Conservation (phyloP, 2,113 vertebrate genomes). For the Myrmecobius fasciatus region DNA sequence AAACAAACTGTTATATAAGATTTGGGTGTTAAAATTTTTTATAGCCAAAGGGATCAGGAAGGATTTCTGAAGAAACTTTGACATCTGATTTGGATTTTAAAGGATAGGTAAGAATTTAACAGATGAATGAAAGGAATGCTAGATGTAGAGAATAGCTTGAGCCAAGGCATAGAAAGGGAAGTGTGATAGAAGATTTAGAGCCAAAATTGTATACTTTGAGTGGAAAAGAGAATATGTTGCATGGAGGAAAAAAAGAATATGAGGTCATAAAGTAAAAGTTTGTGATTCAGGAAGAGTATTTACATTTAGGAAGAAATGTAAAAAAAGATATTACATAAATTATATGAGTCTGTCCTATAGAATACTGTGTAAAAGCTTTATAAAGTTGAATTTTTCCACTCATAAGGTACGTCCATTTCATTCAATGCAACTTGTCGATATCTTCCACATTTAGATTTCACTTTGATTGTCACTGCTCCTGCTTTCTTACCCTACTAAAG, state of each 20-base stretch:
- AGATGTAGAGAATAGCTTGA: neutral
- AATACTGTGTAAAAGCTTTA: slow-evolving; percentile 27
- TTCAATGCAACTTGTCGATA: neutral
- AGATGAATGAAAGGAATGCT: neutral
- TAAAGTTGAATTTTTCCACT: slow-evolving; percentile 25
- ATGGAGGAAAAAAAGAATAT: neutral
- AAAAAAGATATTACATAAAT: neutral
- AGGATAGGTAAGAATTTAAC: neutral
- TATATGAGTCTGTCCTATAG: neutral
- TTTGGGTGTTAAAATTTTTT: neutral
- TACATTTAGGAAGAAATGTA: neutral
- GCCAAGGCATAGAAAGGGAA: neutral
- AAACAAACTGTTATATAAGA: neutral
- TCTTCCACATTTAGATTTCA: neutral
- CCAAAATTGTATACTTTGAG: neutral
- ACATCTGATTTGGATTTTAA: neutral
- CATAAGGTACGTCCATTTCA: slow-evolving; percentile 9
- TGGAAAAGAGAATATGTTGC: neutral
- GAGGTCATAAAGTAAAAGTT: slow-evolving; percentile 27
- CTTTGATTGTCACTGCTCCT: neutral
- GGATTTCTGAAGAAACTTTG: neutral
- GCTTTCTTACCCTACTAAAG: neutral
- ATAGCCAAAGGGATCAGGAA: neutral
- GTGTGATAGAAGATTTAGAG: neutral
- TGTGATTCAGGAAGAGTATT: slow-evolving; percentile 29